Evolutionary conservation across 2,888 invertebrate species (phyloP).

Genomic region (Catocala nupta): DNA sequence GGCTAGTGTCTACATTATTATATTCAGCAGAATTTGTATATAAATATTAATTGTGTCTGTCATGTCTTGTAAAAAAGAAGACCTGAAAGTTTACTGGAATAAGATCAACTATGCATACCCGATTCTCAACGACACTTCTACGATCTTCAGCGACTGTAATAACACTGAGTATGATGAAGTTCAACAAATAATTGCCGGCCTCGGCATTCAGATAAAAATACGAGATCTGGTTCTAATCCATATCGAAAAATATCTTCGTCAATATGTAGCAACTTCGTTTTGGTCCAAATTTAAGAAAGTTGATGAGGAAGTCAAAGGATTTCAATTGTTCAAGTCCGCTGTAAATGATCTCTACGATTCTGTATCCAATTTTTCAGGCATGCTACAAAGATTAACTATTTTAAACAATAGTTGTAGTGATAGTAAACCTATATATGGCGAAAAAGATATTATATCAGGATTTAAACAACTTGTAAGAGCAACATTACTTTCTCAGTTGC

Average conservation of each 20-base stretch:
- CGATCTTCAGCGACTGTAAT: slow-evolving; percentile 73
- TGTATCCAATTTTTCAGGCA: slow-evolving; percentile 84
- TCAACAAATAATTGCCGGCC: slow-evolving; percentile 72
- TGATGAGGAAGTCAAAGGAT: slow-evolving; percentile 86
- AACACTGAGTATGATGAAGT: slow-evolving; percentile 76
- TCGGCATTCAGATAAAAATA: slow-evolving; percentile 77
- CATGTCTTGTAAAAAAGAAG: slow-evolving; percentile 71
- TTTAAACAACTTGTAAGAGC: slow-evolving; percentile 90
- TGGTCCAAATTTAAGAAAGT: slow-evolving; percentile 89
- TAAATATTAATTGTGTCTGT: neutral
- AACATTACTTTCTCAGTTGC: slow-evolving; percentile 90
- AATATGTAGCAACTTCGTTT: slow-evolving; percentile 88
- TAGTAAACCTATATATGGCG: slow-evolving; percentile 83
- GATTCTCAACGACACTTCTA: slow-evolving; percentile 69
- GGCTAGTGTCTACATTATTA: too few relatives aligned
- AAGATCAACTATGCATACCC: slow-evolving; percentile 82
- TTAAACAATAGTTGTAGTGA: slow-evolving; percentile 81
- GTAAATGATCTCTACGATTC: slow-evolving; percentile 89
- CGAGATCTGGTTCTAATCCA: slow-evolving; percentile 76
- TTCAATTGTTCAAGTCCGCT: slow-evolving; percentile 89
- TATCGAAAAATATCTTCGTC: slow-evolving; percentile 88
- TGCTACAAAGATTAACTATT: slow-evolving; percentile 85
- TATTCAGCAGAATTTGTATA: too few relatives aligned
- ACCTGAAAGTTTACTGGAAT: slow-evolving; percentile 77
- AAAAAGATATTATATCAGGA: slow-evolving; percentile 83